Evolutionary conservation across 2,888 invertebrate genomes (phyloP), one percentile per base, ranked within the genome.

Genomic region (Crioceris asparagi): DNA sequence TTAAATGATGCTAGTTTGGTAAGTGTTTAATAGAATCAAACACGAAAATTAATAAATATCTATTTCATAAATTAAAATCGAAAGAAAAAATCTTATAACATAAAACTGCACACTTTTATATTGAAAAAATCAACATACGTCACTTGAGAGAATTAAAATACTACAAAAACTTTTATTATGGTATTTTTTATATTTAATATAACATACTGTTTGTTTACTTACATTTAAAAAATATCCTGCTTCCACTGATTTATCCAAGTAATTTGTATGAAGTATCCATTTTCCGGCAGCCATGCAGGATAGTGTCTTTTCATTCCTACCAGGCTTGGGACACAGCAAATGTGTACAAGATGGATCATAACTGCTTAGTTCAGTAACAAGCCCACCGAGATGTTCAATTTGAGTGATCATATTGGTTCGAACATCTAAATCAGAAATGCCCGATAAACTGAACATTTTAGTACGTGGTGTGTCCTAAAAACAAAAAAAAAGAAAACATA

Each of bases 221-320:
- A 84, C 85, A 52, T 75, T 62, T 3, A 85, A 57, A 55, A 87
- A 83, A 40, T 54, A 54, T 1, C 74, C 73, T 1, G 66, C 66
- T 17, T 71, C 67, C 6, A 73, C 62, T 37, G 82, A 84, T 30
- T 79, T 71, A 4, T 75, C 72, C 2, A 92, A 64, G 54, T 88
- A 94, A 0, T 77, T 74, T 2, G 78, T 72, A 51, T 86, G 84
- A n/a, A 93, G 63, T 8, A 93, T 74, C 91, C 91, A 93, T 52
- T 84, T 80, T 12, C 94, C 93, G 0, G 84, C 74, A 0, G 93
- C 91, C 41, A 94, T 77, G 40, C 83, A 80, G 1, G 83, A 80
- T 17, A 94, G 67, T 65, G 85, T 76, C 67, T 92, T 92, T 68
- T 93, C 93, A 56, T 86, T 91, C 39, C 90, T 74, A 6, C 74